Conservation (phyloP, 1,140 invertebrate genomes). For the Zaprionus lachaisei region DNA sequence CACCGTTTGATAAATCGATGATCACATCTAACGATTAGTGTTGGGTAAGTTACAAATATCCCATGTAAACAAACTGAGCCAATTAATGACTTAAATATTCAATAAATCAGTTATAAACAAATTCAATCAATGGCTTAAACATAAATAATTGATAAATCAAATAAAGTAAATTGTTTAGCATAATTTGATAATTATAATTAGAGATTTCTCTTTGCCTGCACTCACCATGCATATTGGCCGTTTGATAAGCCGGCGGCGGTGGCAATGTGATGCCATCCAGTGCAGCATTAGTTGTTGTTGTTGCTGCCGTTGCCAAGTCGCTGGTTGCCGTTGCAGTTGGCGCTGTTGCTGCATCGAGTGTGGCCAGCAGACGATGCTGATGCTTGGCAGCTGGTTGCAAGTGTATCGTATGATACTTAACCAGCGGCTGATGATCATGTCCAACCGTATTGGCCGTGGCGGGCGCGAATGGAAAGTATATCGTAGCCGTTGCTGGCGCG, state of each 20-base stretch:
- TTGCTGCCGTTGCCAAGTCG: conserved; percentile 48
- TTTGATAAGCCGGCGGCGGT: conserved; percentile 81
- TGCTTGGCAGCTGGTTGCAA: conserved; percentile 73
- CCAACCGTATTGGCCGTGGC: conserved; percentile 47
- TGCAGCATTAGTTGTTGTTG: conserved; percentile 58
- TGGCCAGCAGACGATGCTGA: conserved; percentile 55
- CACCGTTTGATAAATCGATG: too few species aligned
- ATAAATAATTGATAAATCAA: too few species aligned
- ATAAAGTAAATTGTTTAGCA: too few species aligned
- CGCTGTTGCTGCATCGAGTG: conserved; percentile 27
- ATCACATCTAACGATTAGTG: too few species aligned
- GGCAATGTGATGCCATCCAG: conserved; percentile 68
- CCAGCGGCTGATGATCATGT: conserved; percentile 62
- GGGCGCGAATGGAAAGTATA: conserved; percentile 80
- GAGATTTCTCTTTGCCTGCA: background rate
- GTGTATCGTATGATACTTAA: conserved; percentile 83
- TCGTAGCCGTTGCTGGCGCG: conserved; percentile 70
- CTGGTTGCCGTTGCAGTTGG: conserved; percentile 14
- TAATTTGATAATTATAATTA: background rate
- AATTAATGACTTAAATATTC: too few species aligned
- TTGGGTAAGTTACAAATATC: too few species aligned
- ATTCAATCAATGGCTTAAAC: too few species aligned
- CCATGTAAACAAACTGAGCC: too few species aligned
- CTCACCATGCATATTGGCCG: conserved; percentile 80
- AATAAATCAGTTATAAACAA: too few species aligned